Evolutionary conservation across 2,888 invertebrate species (phyloP).

Genomic region (Sinohyriopsis cumingii): DNA sequence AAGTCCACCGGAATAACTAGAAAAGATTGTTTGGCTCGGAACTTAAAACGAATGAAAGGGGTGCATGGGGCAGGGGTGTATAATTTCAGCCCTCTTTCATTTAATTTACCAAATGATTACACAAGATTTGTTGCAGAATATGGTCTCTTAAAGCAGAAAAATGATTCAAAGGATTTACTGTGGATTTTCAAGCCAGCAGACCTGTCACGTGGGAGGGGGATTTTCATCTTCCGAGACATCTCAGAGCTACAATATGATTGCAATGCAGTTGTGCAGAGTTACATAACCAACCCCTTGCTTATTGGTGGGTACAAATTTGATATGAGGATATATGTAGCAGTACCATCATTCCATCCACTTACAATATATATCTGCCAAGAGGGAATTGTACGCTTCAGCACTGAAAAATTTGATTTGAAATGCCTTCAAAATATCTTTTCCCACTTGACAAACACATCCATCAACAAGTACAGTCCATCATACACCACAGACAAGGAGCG

Average conservation of each 20-base stretch:
- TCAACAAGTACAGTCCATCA: slow-evolving; percentile 76
- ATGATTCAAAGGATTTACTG: slow-evolving; percentile 62
- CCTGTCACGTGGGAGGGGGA: slow-evolving; percentile 88
- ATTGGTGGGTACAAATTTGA: slow-evolving; percentile 70
- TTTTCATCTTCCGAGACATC: slow-evolving; percentile 83
- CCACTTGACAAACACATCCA: slow-evolving; percentile 69
- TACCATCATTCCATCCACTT: slow-evolving; percentile 67
- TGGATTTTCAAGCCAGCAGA: slow-evolving; percentile 93
- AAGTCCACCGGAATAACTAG: slow-evolving; percentile 83
- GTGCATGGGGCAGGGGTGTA: slow-evolving; percentile 81
- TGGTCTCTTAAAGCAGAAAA: slow-evolving; percentile 52
- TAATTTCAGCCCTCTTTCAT: slow-evolving; percentile 88
- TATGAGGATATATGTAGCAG: slow-evolving; percentile 66
- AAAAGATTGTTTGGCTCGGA: slow-evolving; percentile 86
- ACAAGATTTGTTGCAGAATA: slow-evolving; percentile 88
- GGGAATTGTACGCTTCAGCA: slow-evolving; percentile 78
- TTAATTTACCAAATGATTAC: slow-evolving; percentile 87
- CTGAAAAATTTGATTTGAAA: slow-evolving; percentile 83
- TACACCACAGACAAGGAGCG: slow-evolving; percentile 87
- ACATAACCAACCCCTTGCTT: slow-evolving; percentile 65
- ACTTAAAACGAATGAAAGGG: slow-evolving; percentile 84
- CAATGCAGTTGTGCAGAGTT: slow-evolving; percentile 84
- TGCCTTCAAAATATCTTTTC: slow-evolving; percentile 62
- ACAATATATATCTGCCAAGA: slow-evolving; percentile 65
- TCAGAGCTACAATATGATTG: slow-evolving; percentile 79